Evolutionary conservation across 2,113 vertebrate genomes (phyloP).

Genomic region (Entomyzon cyanotis): DNA sequence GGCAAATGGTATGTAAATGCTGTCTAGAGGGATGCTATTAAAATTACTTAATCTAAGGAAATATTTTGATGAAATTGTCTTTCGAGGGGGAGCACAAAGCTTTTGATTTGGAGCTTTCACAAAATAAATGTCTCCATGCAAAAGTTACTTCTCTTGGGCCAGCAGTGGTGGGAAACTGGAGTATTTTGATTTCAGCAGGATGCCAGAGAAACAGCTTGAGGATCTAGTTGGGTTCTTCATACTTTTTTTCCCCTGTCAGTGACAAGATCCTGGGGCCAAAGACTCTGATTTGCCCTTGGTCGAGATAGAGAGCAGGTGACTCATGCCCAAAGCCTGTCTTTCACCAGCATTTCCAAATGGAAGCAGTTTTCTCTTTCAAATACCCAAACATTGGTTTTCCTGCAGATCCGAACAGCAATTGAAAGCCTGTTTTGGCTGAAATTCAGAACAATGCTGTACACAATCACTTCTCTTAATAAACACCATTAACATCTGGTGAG

Average conservation of each 20-base stretch:
- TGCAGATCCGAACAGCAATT: background rate
- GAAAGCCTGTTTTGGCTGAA: background rate
- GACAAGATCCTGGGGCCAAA: background rate
- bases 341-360: background rate
- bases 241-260: background rate
- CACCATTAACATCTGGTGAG: background rate
- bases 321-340: background rate
- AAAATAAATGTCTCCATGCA: background rate
- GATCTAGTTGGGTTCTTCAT: background rate
- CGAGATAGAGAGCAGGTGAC: background rate
- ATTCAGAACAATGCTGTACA: conserved; percentile 15
- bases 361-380: background rate
- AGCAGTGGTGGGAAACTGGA: background rate
- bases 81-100: background rate
- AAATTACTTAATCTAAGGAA: background rate
- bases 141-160: background rate
- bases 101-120: background rate
- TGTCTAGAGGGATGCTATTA: background rate
- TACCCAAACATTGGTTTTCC: background rate
- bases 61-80: background rate
- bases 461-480: background rate
- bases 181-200: background rate
- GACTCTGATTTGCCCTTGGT: background rate
- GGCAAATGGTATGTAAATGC: background rate
- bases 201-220: background rate